Base-by-base conservation (phyloP, 2,113 vertebrate species). In the Rhinoptilus africanus region DNA sequence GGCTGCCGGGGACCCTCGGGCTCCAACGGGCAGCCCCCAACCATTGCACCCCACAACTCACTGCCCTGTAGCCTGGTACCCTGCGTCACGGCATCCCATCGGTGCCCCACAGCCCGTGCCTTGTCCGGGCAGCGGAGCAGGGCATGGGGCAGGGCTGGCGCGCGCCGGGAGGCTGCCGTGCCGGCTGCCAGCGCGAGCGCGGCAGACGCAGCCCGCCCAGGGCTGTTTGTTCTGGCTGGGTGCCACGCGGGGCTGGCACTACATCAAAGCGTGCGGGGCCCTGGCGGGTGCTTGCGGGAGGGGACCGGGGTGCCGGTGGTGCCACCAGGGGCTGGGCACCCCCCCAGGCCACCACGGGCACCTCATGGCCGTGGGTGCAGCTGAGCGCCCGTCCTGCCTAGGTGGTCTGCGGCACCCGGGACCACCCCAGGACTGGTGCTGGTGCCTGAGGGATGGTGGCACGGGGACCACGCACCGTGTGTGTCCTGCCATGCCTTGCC, bases 151-250 rank as follows among this genome's bases (percentile, higher is more conserved):
- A 85, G 84, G 21, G 43, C 66, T 59, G 89, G 80, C 4, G 0
- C 6, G 14, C 1, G 1, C 60, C 9, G 8, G 73, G 93, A 54
- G 86, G 87, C 73, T 75, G 74, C 87, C 12, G 57, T 85, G 93
- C 89, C 8, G 96, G 82, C 95, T 90, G 96, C 71, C 90, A 59
- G 92, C n/a, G 5, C 4, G 37, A 91, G 91, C 88, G 50, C 75
- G 88, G 90, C 95, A 96, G 96, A 95, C 96, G 24, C 95, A 94
- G 96, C 93, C 96, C 88, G 95, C 96, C 96, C 96, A 95, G 95
- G 93, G 96, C 92, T 95, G 96, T 96, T 96, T 97, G 93, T 93
- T 97, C 96, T 95, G 96, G 96, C 96, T 90, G 41, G 0, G 92
- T 94, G 96, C 96, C 96, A 95, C 7, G 9, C 4, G 2, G 85